phyloP scores from a whole-genome alignment of 2,113 vertebrate species.

The Brachirus orientalis region DNA sequence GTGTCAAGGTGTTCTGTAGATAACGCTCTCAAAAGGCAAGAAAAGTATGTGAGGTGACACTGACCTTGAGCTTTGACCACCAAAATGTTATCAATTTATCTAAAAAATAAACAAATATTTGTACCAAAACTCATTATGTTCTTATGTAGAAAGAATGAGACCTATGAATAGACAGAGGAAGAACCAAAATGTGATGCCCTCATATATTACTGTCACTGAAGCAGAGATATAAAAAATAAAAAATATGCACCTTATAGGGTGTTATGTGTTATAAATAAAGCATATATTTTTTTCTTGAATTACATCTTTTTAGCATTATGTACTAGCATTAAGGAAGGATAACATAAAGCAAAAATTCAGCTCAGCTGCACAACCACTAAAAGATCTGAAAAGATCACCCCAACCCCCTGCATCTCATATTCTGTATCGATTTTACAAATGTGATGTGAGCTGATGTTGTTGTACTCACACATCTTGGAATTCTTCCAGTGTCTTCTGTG shows the following conservation, averaged over 20 bases:
- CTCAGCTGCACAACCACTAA: slow-evolving; percentile 1
- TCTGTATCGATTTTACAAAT: slow-evolving; percentile 41
- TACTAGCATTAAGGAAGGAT: neutral
- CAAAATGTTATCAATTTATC: too few relatives aligned
- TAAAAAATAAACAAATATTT: too few relatives aligned
- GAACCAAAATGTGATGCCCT: too few relatives aligned
- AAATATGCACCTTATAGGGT: neutral
- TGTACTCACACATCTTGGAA: slow-evolving; percentile 99
- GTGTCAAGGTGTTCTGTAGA: too few relatives aligned
- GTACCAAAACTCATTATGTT: too few relatives aligned
- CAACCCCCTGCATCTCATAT: slow-evolving; percentile 4
- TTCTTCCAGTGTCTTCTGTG: slow-evolving; percentile 97
- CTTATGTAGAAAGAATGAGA: too few relatives aligned
- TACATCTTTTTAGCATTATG: neutral
- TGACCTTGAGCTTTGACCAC: too few relatives aligned
- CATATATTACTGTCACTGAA: neutral
- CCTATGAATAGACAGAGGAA: too few relatives aligned
- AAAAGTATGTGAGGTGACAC: too few relatives aligned
- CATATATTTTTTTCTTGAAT: neutral
- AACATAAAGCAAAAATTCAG: neutral
- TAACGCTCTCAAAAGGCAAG: too few relatives aligned
- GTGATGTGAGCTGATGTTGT: neutral
- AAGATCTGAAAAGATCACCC: slow-evolving; percentile 20
- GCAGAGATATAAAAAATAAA: neutral
- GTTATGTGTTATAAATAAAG: neutral